Evolutionary conservation across 2,888 invertebrate genomes (phyloP).

Genomic region (Gandaritis pyraliata): DNA sequence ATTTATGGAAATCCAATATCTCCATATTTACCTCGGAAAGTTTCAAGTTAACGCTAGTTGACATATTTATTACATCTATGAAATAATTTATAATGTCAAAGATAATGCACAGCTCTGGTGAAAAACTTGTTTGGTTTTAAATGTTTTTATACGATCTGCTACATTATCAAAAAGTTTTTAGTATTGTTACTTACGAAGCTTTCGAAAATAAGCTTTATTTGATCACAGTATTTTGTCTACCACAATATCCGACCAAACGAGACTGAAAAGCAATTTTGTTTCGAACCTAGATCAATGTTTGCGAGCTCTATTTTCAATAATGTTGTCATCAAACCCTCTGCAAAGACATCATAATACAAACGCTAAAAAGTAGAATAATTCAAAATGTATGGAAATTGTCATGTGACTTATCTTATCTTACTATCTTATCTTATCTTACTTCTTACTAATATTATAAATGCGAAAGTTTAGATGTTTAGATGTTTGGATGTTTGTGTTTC

Average conservation of each 20-base stretch:
- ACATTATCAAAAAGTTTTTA: not conserved
- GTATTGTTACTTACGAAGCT: not conserved
- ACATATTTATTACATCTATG: constrained; percentile 29
- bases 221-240: too few relatives aligned
- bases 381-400: too few relatives aligned
- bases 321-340: not conserved
- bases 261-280: not conserved
- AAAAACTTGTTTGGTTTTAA: too few relatives aligned
- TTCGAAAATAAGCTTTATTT: not conserved
- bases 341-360: too few relatives aligned
- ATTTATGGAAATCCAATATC: constrained; percentile 39
- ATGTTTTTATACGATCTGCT: too few relatives aligned
- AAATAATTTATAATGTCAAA: constrained; percentile 16
- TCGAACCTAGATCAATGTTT: not conserved
- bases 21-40: constrained; percentile 27
- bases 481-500: too few relatives aligned
- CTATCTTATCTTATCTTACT: too few relatives aligned
- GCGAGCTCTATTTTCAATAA: not conserved
- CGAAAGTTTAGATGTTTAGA: too few relatives aligned
- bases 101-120: not conserved
- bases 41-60: constrained; percentile 21
- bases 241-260: not conserved
- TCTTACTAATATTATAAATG: too few relatives aligned
- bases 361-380: too few relatives aligned
- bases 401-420: too few relatives aligned